Percentiles rank a stretch among this genome's conserved stretches.
These are phyloP conservation scores for Cryptus viduatorius DNA, from an alignment of 2,888 invertebrate genomes.

Conservation along the genomic window DNA sequence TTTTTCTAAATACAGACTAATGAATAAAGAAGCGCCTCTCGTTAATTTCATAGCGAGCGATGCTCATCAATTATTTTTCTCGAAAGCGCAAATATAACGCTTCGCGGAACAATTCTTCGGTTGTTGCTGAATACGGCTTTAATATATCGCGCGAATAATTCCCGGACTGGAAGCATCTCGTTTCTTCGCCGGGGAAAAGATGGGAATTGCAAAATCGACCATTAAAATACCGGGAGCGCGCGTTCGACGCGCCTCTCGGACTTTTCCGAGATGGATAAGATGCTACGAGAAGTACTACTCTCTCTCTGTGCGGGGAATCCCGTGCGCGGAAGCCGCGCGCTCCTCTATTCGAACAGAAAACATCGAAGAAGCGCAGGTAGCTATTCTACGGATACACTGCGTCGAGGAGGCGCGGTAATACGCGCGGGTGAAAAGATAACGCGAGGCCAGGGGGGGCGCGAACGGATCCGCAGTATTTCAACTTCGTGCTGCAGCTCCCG, in stretches of 20 bases:
- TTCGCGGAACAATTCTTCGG: neutral
- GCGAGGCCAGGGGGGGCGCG: constrained; percentile 29
- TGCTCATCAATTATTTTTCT: neutral
- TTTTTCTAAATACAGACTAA: neutral
- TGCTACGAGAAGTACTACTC: neutral
- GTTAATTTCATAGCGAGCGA: neutral
- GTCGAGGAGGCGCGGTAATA: neutral
- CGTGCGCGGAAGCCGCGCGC: neutral
- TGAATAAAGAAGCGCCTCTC: neutral
- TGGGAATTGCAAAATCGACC: constrained; percentile 39
- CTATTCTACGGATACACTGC: neutral
- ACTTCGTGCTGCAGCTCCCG: constrained; percentile 17
- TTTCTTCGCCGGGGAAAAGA: constrained; percentile 16
- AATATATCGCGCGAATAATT: neutral
- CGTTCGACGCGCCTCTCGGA: constrained; percentile 9
- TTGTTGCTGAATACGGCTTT: neutral
- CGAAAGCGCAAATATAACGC: neutral
- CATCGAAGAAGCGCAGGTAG: neutral
- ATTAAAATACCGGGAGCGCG: constrained; percentile 22
- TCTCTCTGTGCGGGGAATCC: neutral
- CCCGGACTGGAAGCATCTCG: neutral
- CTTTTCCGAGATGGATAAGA: constrained; percentile 13
- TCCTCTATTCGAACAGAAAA: neutral
- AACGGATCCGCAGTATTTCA: constrained; percentile 18
- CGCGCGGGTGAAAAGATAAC: constrained; percentile 20